Evolutionary conservation across 2,888 invertebrate species (phyloP), one percentile per base, ranked within the genome.

Genomic region (Clepsis dumicolana): DNA sequence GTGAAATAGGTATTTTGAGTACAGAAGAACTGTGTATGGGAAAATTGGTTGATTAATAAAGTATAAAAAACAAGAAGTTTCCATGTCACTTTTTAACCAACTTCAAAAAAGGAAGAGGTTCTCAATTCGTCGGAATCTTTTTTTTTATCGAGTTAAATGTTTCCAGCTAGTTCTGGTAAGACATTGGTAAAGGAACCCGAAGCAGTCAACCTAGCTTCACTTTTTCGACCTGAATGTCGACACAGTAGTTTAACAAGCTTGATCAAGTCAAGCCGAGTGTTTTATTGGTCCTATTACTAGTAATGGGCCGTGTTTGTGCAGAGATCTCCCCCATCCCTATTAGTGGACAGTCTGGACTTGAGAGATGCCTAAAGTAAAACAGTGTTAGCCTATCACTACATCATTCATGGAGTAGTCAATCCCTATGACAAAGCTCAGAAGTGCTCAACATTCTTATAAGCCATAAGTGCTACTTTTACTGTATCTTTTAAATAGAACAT

Each of bases 251-350:
- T 57, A 5, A 25, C 24, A 24, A 32, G 35, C 32, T 24, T 50
- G 52, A 35, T 35, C 4, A 25, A 62, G 25, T 38, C 35, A 38
- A 38, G 38, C 65, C n/a, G 29, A 65, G 35, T 24, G 65, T 65
- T 65, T 63, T 60, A 59, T 65, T 65, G 52, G 50, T 52, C 52
- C 65, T 35, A 65, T 65, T 60, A 52, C 56, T 29, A 50, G 27
- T 65, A 59, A 59, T 56, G 21, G 21, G 7, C 56, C 21, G 7
- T 18, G 21, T 12, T 32, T 29, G 41, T 16, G 48, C 32, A 32
- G 18, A 59, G 24, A 16, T 57, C 44, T 48, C 64, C 57, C 53
- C 59, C 56, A 48, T 57, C 25, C 27, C 35, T 35, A 50, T 64
- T 27, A 65, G 18, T 50, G 32, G 12, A 35, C 35, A 35, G 21